Conservation (phyloP, 2,888 invertebrate genomes). For the Itoplectis maculator region DNA sequence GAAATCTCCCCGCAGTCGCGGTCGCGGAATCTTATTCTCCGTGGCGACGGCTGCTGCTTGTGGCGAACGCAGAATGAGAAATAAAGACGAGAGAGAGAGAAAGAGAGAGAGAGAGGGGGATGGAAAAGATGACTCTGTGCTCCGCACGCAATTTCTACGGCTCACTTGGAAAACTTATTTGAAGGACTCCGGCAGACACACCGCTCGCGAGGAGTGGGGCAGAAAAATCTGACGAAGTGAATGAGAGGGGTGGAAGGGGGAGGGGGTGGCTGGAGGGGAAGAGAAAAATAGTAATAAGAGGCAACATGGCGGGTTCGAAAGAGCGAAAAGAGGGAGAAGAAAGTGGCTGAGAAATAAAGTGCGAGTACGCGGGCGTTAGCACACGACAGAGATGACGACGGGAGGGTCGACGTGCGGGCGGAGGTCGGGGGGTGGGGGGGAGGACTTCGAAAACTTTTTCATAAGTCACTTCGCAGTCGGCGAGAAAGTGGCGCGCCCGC, state of each 20-base stretch:
- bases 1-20: slow-evolving; percentile 32
- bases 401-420: no score
- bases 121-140: slow-evolving; percentile 32
- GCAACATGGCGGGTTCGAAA: slow-evolving; percentile 52
- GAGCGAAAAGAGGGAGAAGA: slow-evolving; percentile 32
- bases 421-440: slow-evolving; percentile 47
- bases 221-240: slow-evolving; percentile 41
- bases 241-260: slow-evolving; percentile 26
- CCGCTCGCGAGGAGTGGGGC: slow-evolving; percentile 11
- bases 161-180: slow-evolving; percentile 61
- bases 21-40: slow-evolving; percentile 25
- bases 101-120: slow-evolving; percentile 33
- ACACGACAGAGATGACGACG: slow-evolving; percentile 45
- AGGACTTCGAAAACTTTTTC: slow-evolving; percentile 60
- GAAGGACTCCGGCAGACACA: slow-evolving; percentile 55
- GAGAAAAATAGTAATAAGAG: slow-evolving; percentile 52
- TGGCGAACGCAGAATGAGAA: neutral
- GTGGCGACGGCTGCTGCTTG: neutral
- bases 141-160: slow-evolving; percentile 58
- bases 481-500: slow-evolving; percentile 55
- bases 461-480: slow-evolving; percentile 64
- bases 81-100: slow-evolving; percentile 24
- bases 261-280: neutral
- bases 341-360: slow-evolving; percentile 57
- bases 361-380: slow-evolving; percentile 25